Conservation (phyloP, 2,113 vertebrate species). For the Xerus inauris region DNA sequence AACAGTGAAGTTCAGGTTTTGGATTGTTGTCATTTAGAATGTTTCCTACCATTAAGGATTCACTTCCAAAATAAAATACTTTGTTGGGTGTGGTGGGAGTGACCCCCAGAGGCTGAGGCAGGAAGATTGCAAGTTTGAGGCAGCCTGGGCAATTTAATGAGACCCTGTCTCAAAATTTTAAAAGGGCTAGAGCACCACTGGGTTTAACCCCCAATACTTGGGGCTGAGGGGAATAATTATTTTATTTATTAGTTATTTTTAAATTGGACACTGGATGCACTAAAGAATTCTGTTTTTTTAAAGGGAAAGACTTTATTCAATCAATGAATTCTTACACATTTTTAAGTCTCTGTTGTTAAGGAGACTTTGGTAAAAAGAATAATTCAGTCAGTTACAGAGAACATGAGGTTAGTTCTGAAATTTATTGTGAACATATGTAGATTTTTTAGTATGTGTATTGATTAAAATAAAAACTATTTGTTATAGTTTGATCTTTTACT, state of each 20-base stretch:
- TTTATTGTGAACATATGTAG: neutral
- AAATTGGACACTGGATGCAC: neutral
- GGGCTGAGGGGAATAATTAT: no score
- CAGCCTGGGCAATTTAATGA: neutral
- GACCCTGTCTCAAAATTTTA: neutral
- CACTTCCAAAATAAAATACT: conserved; percentile 34
- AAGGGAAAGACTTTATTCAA: conserved; percentile 4
- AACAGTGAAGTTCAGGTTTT: neutral
- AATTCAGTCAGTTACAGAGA: neutral
- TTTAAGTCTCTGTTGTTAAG: neutral
- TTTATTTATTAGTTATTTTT: neutral
- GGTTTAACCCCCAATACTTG: neutral
- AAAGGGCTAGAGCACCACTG: neutral
- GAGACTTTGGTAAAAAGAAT: conserved; percentile 20
- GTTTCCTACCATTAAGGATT: conserved; percentile 39
- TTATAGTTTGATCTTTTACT: conserved; percentile 33
- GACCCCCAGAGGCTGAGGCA: neutral
- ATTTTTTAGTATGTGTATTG: neutral
- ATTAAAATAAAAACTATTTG: neutral
- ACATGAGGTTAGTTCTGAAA: conserved; percentile 9
- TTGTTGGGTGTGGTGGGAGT: no score
- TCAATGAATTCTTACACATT: conserved; percentile 6
- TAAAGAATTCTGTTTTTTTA: neutral
- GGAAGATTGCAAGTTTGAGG: neutral
- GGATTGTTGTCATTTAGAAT: neutral